Percentiles rank a stretch among this genome's conserved stretches.
Evolutionary conservation across 37 sponge, comb jelly and placozoan genomes (phyloP).

Genomic region (Spongilla lacustris): DNA sequence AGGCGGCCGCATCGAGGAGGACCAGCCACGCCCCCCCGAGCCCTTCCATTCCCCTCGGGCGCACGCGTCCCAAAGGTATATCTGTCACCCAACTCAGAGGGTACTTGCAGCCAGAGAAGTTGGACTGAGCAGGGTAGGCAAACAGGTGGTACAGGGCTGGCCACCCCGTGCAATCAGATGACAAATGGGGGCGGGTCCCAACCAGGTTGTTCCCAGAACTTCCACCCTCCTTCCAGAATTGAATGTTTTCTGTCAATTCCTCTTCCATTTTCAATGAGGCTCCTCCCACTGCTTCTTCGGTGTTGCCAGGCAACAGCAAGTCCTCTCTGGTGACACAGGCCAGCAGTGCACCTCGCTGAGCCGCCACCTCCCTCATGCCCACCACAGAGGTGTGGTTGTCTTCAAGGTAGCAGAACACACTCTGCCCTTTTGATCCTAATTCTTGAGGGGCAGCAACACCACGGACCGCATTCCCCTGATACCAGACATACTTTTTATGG

Average conservation of each 20-base stretch:
- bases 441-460: background rate
- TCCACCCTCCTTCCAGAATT: no score
- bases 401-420: conserved; percentile 84
- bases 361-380: conserved; percentile 88
- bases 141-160: conserved; percentile 56
- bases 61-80: conserved; percentile 5
- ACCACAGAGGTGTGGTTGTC: conserved; percentile 96
- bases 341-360: conserved; percentile 50
- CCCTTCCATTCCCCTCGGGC: conserved; percentile 4
- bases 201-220: no score
- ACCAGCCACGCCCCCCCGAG: conserved; percentile 58
- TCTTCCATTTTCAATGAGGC: background rate
- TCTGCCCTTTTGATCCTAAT: conserved; percentile 1
- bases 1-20: conserved; percentile 82
- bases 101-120: conserved; percentile 91
- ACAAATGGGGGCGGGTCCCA: background rate
- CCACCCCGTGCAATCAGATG: background rate
- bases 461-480: no score
- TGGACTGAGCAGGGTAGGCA: conserved; percentile 92
- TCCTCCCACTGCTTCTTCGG: background rate
- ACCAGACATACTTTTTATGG: background rate
- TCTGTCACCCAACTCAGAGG: conserved; percentile 76
- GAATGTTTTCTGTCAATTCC: background rate
- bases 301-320: background rate
- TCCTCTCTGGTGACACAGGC: conserved; percentile 52